phyloP scores from a whole-genome alignment of 2,797 vertebrate species.

The Danio tinwini region DNA sequence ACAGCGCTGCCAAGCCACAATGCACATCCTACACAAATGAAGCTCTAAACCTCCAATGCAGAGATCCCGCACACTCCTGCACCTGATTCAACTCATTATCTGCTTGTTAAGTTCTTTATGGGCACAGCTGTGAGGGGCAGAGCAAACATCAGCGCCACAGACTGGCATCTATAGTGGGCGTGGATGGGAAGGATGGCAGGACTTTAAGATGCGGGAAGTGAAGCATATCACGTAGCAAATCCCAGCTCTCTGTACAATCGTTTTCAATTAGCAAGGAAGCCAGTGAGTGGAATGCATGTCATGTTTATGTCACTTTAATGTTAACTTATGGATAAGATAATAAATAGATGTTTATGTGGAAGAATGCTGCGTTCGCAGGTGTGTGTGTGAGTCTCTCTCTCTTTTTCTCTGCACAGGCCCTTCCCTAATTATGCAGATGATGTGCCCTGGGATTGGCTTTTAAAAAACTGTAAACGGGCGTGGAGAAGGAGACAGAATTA shows the following conservation, averaged over 20 bases:
- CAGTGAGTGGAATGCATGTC: not conserved
- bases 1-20: constrained; percentile 11
- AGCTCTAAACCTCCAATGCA: constrained; percentile 8
- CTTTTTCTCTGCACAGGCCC: no score
- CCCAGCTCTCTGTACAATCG: constrained; percentile 7
- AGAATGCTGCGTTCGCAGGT: no score
- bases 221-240: constrained; percentile 18
- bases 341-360: not conserved
- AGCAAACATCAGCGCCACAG: constrained; percentile 35
- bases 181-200: not conserved
- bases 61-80: constrained; percentile 26
- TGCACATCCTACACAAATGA: not conserved
- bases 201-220: not conserved
- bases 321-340: not conserved
- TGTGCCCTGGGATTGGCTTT: no score
- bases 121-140: constrained; percentile 40
- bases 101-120: constrained; percentile 48
- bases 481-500: no score
- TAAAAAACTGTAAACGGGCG: no score
- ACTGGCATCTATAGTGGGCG: not conserved
- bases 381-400: no score
- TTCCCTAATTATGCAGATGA: no score
- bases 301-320: not conserved
- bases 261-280: constrained; percentile 9
- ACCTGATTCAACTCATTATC: constrained; percentile 57